Base-by-base conservation (phyloP, 2,797 vertebrate genomes). In the Poecilia velifera region DNA sequence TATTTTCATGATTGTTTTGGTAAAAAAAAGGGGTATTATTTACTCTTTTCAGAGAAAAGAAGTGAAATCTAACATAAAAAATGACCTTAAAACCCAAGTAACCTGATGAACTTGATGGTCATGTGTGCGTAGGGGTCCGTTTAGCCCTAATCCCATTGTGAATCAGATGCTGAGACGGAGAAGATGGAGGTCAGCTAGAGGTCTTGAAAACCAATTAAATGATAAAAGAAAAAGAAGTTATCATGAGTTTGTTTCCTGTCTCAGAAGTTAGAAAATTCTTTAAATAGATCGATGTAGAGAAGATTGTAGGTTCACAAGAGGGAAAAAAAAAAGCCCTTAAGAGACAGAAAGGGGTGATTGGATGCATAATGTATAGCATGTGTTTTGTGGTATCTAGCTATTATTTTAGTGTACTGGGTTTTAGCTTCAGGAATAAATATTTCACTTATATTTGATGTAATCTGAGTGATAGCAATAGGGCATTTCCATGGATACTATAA, bases 141-240 rank as follows among this genome's bases (percentile, higher is more conserved):
- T 28, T 59, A 4, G 28, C n/a, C 14, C n/a, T 6, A 59, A 5
- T 59, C n/a, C 57, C 57, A 31, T 59, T 59, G 57, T 6, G 10
- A 28, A 59, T 59, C 57, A 59, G 57, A 59, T 59, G 25, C 57
- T 59, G 57, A 59, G 4, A 59, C 57, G 31, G 57, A 59, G 57
- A 28, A 59, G 57, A 59, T 31, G 57, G 57, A 31, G 57, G 57
- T 59, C 57, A 22, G 57, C 57, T 6, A 5, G 57, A 59, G 57
- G 57, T 31, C 57, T 59, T 59, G 28, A 59, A 59, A 59, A 59
- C n/a, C 57, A 59, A 59, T 59, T 59, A 59, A 59, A 31, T 59
- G 57, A 59, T 59, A 59, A 59, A 59, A 31, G 57, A 59, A 59
- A 31, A 13, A 28, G 57, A 59, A 59, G 57, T 28, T 28, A 3